Conservation (phyloP, 2,888 invertebrate genomes). For the Limulus polyphemus region DNA sequence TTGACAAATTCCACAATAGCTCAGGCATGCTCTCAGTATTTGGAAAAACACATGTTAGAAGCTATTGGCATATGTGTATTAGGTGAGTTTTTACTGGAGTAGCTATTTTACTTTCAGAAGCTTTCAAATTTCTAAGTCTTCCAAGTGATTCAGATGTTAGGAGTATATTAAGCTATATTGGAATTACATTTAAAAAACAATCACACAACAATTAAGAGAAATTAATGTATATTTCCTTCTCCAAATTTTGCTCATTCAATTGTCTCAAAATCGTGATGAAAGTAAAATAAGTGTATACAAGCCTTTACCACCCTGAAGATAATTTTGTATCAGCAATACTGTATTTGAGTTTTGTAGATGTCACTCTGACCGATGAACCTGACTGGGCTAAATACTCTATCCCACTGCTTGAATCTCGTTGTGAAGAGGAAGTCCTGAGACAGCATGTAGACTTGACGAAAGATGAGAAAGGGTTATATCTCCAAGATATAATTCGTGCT, state of each 20-base stretch:
- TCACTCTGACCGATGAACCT: neutral
- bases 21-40: neutral
- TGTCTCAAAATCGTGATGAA: no score
- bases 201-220: no score
- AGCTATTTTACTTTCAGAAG: neutral
- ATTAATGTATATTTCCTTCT: no score
- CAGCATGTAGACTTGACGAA: neutral
- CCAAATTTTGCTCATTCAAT: no score
- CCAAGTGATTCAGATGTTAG: neutral
- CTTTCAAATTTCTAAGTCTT: neutral
- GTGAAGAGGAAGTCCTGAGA: slow-evolving; percentile 1
- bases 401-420: neutral
- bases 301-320: no score
- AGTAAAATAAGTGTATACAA: no score
- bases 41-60: neutral
- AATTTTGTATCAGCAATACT: no score
- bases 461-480: neutral
- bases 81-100: neutral
- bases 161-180: no score
- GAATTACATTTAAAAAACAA: no score
- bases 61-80: slow-evolving; percentile 1
- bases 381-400: slow-evolving; percentile 1
- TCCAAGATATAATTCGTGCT: neutral
- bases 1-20: neutral
- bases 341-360: neutral